Evolutionary conservation across 2,797 vertebrate genomes (phyloP).

Genomic region (Echeneis naucrates): DNA sequence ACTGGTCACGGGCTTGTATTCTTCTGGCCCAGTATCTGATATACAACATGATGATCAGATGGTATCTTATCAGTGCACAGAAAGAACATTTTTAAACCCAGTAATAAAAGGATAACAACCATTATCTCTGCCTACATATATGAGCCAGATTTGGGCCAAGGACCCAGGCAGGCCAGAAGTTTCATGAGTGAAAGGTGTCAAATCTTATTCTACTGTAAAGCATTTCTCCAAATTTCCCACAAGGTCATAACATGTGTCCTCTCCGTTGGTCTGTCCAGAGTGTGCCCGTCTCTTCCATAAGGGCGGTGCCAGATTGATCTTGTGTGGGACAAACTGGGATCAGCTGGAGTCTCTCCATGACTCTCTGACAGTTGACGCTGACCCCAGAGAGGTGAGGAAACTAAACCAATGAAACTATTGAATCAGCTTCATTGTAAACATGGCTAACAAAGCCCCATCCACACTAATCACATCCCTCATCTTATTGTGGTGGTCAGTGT

Average conservation of each 20-base stretch:
- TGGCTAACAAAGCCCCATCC: conserved; percentile 8
- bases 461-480: conserved; percentile 19
- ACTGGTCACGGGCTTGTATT: too few relatives aligned
- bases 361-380: conserved; percentile 86
- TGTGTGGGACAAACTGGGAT: conserved; percentile 93
- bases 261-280: conserved; percentile 78
- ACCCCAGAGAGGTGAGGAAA: conserved; percentile 88
- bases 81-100: too few relatives aligned
- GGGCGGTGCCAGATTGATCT: conserved; percentile 91
- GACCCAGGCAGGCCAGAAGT: too few relatives aligned
- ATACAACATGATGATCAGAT: too few relatives aligned
- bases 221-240: background rate
- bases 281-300: conserved; percentile 91
- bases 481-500: conserved; percentile 24
- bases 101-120: too few relatives aligned
- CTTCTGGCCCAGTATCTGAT: too few relatives aligned
- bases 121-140: too few relatives aligned
- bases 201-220: background rate
- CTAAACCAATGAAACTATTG: background rate
- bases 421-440: conserved; percentile 3
- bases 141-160: too few relatives aligned
- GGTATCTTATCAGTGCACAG: too few relatives aligned
- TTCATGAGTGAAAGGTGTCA: too few relatives aligned
- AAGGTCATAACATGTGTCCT: background rate
- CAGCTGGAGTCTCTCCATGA: conserved; percentile 91